phyloP scores from a whole-genome alignment of 2,888 invertebrate species.

The Isotomurus palustris region DNA sequence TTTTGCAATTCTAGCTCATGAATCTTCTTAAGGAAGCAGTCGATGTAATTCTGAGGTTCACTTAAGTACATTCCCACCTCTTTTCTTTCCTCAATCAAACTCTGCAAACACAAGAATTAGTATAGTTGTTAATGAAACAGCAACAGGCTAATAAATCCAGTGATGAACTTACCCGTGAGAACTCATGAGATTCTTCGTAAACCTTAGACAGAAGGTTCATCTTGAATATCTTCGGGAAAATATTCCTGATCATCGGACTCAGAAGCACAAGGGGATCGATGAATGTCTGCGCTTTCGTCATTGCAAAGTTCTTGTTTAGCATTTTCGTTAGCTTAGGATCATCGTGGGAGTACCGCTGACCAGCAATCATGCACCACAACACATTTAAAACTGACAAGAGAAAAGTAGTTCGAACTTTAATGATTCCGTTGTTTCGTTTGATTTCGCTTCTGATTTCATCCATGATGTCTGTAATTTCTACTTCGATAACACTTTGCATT shows the following conservation, averaged over 20 bases:
- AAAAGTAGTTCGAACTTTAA: conserved; percentile 18
- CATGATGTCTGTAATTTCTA: conserved; percentile 24
- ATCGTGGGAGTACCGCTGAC: conserved; percentile 36
- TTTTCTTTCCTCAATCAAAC: conserved; percentile 23
- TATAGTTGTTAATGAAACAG: not conserved
- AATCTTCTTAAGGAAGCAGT: conserved; percentile 32
- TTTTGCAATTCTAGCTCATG: too few relatives aligned
- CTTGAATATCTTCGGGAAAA: conserved; percentile 9
- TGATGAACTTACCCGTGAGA: not conserved
- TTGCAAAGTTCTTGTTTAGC: conserved; percentile 27
- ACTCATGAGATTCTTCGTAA: conserved; percentile 15
- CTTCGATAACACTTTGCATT: conserved; percentile 34
- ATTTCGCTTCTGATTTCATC: conserved; percentile 10
- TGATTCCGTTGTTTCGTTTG: conserved; percentile 17
- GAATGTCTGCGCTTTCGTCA: conserved; percentile 23
- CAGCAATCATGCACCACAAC: conserved; percentile 44
- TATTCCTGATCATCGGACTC: not conserved
- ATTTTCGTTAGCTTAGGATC: conserved; percentile 38
- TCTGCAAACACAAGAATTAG: not conserved
- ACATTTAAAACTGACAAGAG: conserved; percentile 34
- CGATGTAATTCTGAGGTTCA: conserved; percentile 29
- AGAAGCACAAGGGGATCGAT: conserved; percentile 6
- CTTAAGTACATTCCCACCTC: conserved; percentile 17
- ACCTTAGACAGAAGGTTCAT: not conserved
- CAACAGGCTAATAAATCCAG: not conserved